Evolutionary conservation across 2,113 vertebrate genomes (phyloP), one percentile per base, ranked within the genome.

Genomic region (Eira barbara): DNA sequence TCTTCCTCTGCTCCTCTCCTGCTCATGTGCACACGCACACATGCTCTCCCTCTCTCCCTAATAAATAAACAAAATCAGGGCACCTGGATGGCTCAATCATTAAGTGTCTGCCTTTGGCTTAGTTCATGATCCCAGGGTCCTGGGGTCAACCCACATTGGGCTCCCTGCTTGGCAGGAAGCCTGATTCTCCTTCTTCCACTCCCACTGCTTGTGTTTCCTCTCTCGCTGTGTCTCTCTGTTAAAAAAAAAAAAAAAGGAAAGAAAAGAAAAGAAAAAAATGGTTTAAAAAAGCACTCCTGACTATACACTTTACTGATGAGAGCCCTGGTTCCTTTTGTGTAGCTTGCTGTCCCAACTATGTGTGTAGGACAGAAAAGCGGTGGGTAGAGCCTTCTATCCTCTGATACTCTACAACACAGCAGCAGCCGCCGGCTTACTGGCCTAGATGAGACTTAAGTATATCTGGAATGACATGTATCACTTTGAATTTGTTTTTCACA

Each of bases 401-500:
- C 55, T 47, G 3, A 15, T 4, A 6, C 27, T 13, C 6, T 80
- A 2, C 20, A 34, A 15, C 13, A 39, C 36, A 42, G 27, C 1
- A 67, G 4, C 63, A n/a, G 36, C n/a, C 89, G 34, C 49, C 1
- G 1, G 13, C 7, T 61, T 7, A 27, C 42, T 5, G 0, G 0
- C 23, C 67, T 45, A 47, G 17, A 65, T 47, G 45, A 85, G 7
- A 4, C 12, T 27, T 18, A 45, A 1, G 7, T 11, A 36, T 34
- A 71, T 47, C 93, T 63, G 15, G 57, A 93, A 39, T 84, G 57
- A 25, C 2, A 42, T 65, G 15, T 57, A 78, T 84, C 13, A 31
- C 8, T 88, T 84, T 52, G 10, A 80, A 39, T 95, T 84, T 96
- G 15, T 78, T 85, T 96, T 90, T 49, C 21, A 65, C 18, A 84